phyloP scores from a whole-genome alignment of 2,888 invertebrate species.

The Malthinus flaveolus region DNA sequence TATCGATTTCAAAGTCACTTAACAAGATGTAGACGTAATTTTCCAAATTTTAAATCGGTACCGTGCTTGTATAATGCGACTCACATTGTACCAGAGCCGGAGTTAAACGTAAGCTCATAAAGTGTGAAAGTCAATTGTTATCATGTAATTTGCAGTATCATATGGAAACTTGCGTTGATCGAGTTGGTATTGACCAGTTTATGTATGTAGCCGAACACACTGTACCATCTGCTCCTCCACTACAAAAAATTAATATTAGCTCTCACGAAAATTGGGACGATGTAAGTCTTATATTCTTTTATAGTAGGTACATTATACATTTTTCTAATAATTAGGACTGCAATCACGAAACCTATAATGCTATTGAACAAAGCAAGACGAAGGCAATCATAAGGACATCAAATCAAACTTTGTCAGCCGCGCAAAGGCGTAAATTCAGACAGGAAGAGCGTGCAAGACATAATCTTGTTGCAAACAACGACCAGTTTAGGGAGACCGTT shows the following conservation, averaged over 20 bases:
- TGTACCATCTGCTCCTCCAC: constrained; percentile 25
- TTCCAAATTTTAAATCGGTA: constrained; percentile 51
- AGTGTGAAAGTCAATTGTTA: neutral
- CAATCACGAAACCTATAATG: too few species aligned
- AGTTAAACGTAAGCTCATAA: constrained; percentile 54
- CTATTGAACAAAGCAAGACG: too few species aligned
- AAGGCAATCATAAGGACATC: too few species aligned
- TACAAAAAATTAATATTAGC: constrained; percentile 20
- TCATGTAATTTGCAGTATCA: constrained; percentile 38
- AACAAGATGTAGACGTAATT: constrained; percentile 60
- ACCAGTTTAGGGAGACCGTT: too few species aligned
- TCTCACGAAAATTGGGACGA: constrained; percentile 44
- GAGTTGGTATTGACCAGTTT: constrained; percentile 34
- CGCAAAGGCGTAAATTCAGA: too few species aligned
- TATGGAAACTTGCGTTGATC: constrained; percentile 38
- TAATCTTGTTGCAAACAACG: too few species aligned
- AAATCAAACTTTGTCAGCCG: too few species aligned
- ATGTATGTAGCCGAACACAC: constrained; percentile 30
- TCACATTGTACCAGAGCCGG: constrained; percentile 60
- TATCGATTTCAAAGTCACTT: constrained; percentile 61
- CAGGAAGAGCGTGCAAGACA: too few species aligned
- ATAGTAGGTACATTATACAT: too few species aligned
- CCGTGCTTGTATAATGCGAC: constrained; percentile 63
- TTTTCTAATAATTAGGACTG: too few species aligned
- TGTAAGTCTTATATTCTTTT: constrained; percentile 37